A percentile compares a stretch with the other conserved stretches of the same genome.
These are phyloP conservation scores for Aldabrachelys gigantea DNA, from an alignment of 2,113 vertebrate genomes.

Conservation along the genomic window DNA sequence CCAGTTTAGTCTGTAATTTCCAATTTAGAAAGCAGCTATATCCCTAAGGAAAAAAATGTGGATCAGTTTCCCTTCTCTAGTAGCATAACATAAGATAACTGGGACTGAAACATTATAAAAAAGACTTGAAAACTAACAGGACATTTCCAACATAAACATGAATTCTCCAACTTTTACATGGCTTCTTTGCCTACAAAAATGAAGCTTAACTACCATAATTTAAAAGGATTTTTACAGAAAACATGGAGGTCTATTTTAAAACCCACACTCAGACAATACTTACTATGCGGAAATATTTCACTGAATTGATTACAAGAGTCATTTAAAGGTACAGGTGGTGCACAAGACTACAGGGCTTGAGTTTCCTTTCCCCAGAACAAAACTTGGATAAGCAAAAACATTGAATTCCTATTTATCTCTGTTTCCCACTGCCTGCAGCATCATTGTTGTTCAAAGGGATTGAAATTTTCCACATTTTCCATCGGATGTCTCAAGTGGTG, in stretches of 20 bases:
- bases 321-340: neutral
- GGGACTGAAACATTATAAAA: neutral
- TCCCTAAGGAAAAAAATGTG: constrained; percentile 10
- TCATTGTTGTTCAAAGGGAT: neutral
- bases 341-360: neutral
- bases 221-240: neutral
- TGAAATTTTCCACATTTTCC: neutral
- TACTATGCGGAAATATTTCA: neutral
- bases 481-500: neutral
- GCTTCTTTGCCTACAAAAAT: neutral
- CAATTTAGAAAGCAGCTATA: constrained; percentile 33
- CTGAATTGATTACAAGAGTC: neutral
- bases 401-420: neutral
- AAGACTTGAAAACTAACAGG: neutral
- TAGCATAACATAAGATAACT: neutral
- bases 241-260: neutral
- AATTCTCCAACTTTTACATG: neutral
- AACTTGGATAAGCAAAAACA: neutral
- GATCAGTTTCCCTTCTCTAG: constrained; percentile 42
- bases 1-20: constrained; percentile 12
- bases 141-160: neutral
- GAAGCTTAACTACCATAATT: neutral
- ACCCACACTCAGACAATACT: neutral
- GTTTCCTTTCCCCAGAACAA: neutral
- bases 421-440: neutral